phyloP scores from a whole-genome alignment of 2,888 invertebrate species.

The Metopia argyrocephala region DNA sequence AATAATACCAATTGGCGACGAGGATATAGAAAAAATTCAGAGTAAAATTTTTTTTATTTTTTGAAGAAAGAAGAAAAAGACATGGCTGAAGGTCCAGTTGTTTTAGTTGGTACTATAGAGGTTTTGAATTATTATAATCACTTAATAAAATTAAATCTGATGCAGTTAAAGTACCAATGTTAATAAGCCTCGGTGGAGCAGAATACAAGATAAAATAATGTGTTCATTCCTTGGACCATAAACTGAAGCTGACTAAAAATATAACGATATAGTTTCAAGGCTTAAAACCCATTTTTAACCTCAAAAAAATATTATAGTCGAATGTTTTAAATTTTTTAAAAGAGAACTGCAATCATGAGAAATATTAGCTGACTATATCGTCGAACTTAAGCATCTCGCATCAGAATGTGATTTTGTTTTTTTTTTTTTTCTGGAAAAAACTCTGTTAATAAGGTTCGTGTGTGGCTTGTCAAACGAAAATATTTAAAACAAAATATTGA shows the following conservation, averaged over 20 bases:
- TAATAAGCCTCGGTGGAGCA: constrained; percentile 20
- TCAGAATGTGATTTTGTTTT: constrained; percentile 10
- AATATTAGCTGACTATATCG: constrained; percentile 42
- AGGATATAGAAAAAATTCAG: neutral
- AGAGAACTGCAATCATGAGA: constrained; percentile 32
- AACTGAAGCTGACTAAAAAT: neutral
- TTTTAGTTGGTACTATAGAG: constrained; percentile 7
- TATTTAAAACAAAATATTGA: constrained; percentile 20
- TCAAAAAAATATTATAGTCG: constrained; percentile 37
- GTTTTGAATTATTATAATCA: neutral
- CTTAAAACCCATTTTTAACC: no score
- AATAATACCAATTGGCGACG: constrained; percentile 11
- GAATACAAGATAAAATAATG: constrained; percentile 13
- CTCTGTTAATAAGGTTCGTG: constrained; percentile 16
- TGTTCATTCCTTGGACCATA: constrained; percentile 2
- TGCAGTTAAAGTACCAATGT: constrained; percentile 6
- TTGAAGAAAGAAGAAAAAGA: no score
- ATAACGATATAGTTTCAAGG: neutral
- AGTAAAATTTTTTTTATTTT: no score
- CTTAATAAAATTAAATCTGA: constrained; percentile 24
- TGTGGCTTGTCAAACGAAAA: constrained; percentile 13
- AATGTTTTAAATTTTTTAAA: no score
- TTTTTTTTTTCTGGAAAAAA: no score
- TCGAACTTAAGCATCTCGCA: constrained; percentile 29
- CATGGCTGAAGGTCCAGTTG: neutral